A percentile compares a stretch with the other conserved stretches of the same genome.
phyloP scores from a whole-genome alignment of 92 coral and sea anemone species.

The Zoanthus sansibaricus region DNA sequence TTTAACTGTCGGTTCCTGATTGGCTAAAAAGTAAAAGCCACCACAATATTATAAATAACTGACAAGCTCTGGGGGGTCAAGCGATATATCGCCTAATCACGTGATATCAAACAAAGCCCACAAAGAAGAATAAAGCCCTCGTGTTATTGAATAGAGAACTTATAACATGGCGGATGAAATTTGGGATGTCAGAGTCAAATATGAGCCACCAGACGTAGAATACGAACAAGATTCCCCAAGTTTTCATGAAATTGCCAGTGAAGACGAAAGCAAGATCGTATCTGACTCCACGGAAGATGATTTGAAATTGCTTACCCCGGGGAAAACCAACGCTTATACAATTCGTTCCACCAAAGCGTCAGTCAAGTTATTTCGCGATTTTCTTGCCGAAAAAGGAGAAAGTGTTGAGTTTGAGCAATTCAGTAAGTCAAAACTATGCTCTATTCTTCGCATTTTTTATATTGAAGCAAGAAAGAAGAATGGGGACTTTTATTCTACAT shows the following conservation, averaged over 20 bases:
- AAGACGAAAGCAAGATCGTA: slow-evolving; percentile 63
- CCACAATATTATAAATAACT: slow-evolving; percentile 25
- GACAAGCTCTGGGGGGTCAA: slow-evolving; percentile 47
- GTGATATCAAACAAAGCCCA: slow-evolving; percentile 47
- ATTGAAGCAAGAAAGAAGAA: slow-evolving; percentile 95
- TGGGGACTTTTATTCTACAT: slow-evolving; percentile 90
- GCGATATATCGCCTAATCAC: slow-evolving; percentile 49
- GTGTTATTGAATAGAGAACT: slow-evolving; percentile 52
- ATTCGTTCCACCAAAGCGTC: slow-evolving; percentile 85
- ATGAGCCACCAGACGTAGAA: slow-evolving; percentile 49
- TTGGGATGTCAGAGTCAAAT: slow-evolving; percentile 44
- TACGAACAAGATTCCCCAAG: slow-evolving; percentile 32
- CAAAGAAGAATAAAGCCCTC: slow-evolving; percentile 46
- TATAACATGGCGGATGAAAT: slow-evolving; percentile 51
- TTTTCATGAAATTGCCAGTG: slow-evolving; percentile 55
- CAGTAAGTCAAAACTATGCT: slow-evolving; percentile 71
- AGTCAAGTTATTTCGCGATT: slow-evolving; percentile 89
- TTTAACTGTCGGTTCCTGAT: background rate
- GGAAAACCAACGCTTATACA: slow-evolving; percentile 81
- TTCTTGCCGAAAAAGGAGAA: slow-evolving; percentile 83
- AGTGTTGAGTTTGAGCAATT: slow-evolving; percentile 75
- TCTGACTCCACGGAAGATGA: slow-evolving; percentile 77
- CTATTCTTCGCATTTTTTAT: slow-evolving; percentile 84
- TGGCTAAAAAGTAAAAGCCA: background rate
- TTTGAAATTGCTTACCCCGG: slow-evolving; percentile 75